Conservation (phyloP, 2,113 vertebrate genomes). For the Leptosomus discolor region DNA sequence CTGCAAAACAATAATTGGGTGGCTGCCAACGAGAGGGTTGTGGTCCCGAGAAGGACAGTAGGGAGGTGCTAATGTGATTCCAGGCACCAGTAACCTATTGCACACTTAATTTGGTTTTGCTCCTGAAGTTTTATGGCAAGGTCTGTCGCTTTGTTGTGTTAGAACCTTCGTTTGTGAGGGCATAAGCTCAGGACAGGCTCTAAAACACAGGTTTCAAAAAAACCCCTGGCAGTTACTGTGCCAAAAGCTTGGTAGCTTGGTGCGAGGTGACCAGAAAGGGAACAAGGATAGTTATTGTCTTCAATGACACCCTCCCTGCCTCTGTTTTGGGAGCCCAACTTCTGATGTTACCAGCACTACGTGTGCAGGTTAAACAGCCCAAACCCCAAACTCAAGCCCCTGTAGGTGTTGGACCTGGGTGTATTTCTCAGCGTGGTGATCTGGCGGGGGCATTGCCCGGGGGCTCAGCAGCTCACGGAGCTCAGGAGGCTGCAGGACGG, state of each 20-base stretch:
- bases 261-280: neutral
- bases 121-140: too few species aligned
- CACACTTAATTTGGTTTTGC: neutral
- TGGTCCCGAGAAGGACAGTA: neutral
- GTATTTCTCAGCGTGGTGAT: too few species aligned
- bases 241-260: too few species aligned
- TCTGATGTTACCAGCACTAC: too few species aligned
- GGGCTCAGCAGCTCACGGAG: neutral
- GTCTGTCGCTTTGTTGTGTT: accelerated
- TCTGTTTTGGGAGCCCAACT: neutral
- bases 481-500: accelerated
- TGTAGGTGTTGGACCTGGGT: neutral
- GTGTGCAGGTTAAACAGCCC: neutral
- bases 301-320: too few species aligned
- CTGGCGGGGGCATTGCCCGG: too few species aligned
- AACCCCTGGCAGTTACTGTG: too few species aligned
- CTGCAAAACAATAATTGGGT: accelerated
- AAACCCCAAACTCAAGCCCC: neutral
- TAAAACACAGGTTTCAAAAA: neutral
- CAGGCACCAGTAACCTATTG: neutral
- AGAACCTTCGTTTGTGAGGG: neutral
- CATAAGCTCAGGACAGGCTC: neutral
- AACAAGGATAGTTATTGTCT: neutral
- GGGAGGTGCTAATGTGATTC: neutral
- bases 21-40: neutral